Conservation (phyloP, 2,113 vertebrate species). For the Chamaea fasciata region DNA sequence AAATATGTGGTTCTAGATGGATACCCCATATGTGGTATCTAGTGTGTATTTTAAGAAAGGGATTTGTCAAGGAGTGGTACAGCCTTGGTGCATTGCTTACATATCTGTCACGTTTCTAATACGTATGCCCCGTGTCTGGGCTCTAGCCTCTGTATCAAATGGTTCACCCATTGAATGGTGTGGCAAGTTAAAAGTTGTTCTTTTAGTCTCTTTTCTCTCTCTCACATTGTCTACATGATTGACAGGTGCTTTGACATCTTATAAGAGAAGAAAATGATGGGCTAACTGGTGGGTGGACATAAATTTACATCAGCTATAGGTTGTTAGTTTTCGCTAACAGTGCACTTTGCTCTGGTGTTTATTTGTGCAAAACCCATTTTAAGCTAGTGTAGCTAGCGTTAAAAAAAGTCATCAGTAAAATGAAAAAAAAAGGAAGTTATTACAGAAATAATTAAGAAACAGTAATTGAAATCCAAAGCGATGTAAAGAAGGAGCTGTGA, state of each 20-base stretch:
- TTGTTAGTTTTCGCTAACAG: not conserved
- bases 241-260: not conserved
- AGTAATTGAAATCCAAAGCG: not conserved
- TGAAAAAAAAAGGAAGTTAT: not conserved
- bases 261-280: not conserved
- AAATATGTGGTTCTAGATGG: not conserved
- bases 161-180: rapidly evolving
- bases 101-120: not conserved
- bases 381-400: not conserved
- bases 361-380: not conserved
- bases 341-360: not conserved
- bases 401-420: not conserved
- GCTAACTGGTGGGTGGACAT: not conserved
- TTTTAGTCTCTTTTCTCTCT: not conserved
- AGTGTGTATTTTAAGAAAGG: not conserved
- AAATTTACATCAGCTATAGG: not conserved
- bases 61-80: not conserved
- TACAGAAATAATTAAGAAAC: not conserved
- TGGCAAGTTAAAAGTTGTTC: not conserved
- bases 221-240: not conserved
- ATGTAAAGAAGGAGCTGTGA: not conserved
- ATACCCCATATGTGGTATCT: not conserved
- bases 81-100: not conserved
- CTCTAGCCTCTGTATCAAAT: not conserved
- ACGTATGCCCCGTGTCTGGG: not conserved